Percentiles rank a stretch among this genome's conserved stretches.
phyloP scores from a whole-genome alignment of 2,888 invertebrate species.

The Cyclophora punctaria region DNA sequence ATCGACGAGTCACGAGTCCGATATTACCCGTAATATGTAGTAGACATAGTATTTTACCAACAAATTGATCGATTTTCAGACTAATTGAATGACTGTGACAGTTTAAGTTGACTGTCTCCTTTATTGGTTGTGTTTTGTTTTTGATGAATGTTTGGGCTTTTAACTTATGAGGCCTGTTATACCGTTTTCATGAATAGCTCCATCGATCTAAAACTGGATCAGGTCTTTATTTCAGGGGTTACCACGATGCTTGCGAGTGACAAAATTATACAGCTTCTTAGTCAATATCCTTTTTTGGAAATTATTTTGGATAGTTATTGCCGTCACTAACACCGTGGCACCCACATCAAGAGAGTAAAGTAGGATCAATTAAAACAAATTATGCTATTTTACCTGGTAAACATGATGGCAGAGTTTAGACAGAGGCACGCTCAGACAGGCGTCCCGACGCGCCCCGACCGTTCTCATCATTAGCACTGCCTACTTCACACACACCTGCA shows the following conservation, averaged over 20 bases:
- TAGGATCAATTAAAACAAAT: not conserved
- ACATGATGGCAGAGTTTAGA: conserved; percentile 54
- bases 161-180: too few species aligned
- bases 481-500: conserved; percentile 21
- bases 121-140: too few species aligned
- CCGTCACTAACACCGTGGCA: too few species aligned
- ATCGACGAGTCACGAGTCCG: conserved; percentile 16
- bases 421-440: conserved; percentile 60
- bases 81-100: not conserved
- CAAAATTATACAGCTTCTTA: too few species aligned
- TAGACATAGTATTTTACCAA: not conserved
- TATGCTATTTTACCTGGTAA: conserved; percentile 52
- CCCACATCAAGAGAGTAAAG: too few species aligned
- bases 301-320: too few species aligned
- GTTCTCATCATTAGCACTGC: conserved; percentile 64
- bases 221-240: too few species aligned
- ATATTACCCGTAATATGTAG: not conserved
- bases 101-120: not conserved
- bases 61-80: not conserved
- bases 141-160: too few species aligned
- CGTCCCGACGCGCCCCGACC: conserved; percentile 55
- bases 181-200: too few species aligned
- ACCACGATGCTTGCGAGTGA: too few species aligned
- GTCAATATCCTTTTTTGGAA: too few species aligned
- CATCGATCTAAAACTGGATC: too few species aligned